These are phyloP conservation scores for Philopotamus ludificatus DNA, from an alignment of 1,140 invertebrate species.

Conservation along the genomic window DNA sequence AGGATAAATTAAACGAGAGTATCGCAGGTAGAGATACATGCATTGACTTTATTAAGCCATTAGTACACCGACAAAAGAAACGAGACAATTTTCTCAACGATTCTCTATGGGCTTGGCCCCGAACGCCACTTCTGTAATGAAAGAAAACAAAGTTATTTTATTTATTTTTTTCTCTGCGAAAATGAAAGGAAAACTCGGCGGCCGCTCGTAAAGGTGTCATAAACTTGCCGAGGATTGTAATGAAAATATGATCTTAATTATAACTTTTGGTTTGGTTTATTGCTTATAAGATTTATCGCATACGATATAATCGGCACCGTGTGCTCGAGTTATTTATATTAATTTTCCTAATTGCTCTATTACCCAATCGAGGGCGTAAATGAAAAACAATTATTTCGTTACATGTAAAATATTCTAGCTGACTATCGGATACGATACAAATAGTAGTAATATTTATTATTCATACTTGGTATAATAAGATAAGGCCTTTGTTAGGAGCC, in stretches of 20 bases:
- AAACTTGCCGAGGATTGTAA: no score
- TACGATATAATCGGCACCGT: no score
- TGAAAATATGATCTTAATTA: no score
- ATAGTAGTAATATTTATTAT: not conserved
- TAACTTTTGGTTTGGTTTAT: no score
- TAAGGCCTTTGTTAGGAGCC: conserved; percentile 11
- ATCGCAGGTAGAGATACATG: not conserved
- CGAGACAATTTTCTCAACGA: conserved; percentile 11
- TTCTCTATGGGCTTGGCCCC: not conserved
- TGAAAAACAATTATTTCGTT: no score
- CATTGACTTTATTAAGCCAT: conserved; percentile 8
- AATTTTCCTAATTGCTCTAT: no score
- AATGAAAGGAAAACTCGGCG: not conserved
- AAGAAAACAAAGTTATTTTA: conserved; percentile 7
- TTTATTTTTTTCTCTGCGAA: not conserved
- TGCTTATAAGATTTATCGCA: no score
- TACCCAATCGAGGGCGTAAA: no score
- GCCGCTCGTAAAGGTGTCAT: no score
- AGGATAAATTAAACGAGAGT: not conserved
- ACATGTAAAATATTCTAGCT: not conserved
- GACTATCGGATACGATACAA: conserved; percentile 5
- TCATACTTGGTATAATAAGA: conserved; percentile 9
- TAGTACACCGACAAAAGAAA: conserved; percentile 1
- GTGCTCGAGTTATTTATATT: no score
- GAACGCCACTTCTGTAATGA: conserved; percentile 2